Evolutionary conservation across 2,888 invertebrate species (phyloP), one percentile per base, ranked within the genome.

Genomic region (Oxycera nigricornis): DNA sequence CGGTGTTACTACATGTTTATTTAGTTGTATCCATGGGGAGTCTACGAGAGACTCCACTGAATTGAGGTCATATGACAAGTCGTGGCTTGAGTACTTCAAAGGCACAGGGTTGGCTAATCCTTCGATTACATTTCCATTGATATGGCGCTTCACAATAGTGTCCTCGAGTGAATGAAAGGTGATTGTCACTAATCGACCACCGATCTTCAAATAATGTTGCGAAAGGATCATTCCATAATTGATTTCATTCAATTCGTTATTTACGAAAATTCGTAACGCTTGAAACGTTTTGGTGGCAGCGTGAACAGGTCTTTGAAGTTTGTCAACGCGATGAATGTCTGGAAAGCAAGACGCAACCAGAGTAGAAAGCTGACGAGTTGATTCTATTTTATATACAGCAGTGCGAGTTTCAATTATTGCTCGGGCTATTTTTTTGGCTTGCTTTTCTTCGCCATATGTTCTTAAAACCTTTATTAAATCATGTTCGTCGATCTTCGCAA

Each of bases 111-210:
- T 94, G 0, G 92, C 90, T 3, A 90, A 85, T 79, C 92, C 91
- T 81, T 93, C 91, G 24, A 91, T 87, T 50, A 93, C 87, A 81
- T 94, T 91, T 0, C 94, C 94, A 73, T 89, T 87, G 24, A 98
- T 88, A 83, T 97, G 96, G 9, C 96, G 88, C 83, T 98, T 98
- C 0, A 97, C 92, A 77, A 98, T 93, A 0, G 93, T 93, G 83
- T 98, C 98, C 87, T 98, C 97, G 26, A 97, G 86, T 0, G 96
- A 96, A 85, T 97, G 97, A 84, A 97, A 98, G 14, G 95, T 91
- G 50, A 98, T 89, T 0, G 94, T 91, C 0, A 94, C 91, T 75
- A 97, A 83, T 75, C 91, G 87, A 0, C 97, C 97, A 41, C 91
- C 90, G 0, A 90, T 84, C 86, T 93, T 94, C 24, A 98, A 87